A percentile compares a stretch with the other conserved stretches of the same genome.
phyloP scores from a whole-genome alignment of 2,797 vertebrate species.

The Xenentodon cancila region DNA sequence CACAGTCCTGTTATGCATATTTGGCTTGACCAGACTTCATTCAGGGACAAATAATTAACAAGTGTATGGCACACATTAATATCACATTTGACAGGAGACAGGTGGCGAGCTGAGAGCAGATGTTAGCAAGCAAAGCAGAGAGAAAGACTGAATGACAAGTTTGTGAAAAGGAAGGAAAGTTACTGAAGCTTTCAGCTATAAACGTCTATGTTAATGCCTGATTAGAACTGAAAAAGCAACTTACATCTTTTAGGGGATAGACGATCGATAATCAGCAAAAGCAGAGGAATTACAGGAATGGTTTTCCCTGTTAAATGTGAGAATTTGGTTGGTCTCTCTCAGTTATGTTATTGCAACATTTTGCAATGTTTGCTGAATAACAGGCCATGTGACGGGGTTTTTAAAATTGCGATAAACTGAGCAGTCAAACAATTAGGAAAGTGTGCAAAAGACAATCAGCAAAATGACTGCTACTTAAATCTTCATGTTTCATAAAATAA shows the following conservation, averaged over 20 bases:
- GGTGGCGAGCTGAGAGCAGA: conserved; percentile 76
- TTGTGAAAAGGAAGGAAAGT: conserved; percentile 12
- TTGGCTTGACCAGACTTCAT: conserved; percentile 67
- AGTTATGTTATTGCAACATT: background rate
- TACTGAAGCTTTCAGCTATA: conserved; percentile 24
- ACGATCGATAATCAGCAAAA: too few relatives aligned
- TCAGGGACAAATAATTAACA: conserved; percentile 76
- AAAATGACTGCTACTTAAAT: background rate
- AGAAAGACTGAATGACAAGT: conserved; percentile 3
- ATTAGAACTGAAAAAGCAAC: too few relatives aligned
- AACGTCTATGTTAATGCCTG: conserved; percentile 4
- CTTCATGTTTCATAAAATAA: background rate
- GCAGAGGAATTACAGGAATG: background rate
- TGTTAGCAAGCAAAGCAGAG: conserved; percentile 60
- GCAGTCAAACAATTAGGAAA: background rate
- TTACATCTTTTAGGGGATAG: too few relatives aligned
- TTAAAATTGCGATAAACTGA: too few relatives aligned
- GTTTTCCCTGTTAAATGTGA: background rate
- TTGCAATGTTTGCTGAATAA: too few relatives aligned
- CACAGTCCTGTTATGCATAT: conserved; percentile 70
- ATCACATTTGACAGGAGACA: conserved; percentile 76
- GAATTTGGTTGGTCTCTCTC: background rate
- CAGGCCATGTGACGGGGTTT: background rate
- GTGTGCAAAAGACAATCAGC: too few relatives aligned
- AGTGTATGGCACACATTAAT: conserved; percentile 73